These are phyloP conservation scores for Ischnura elegans DNA, from an alignment of 2,888 invertebrate species.

Conservation along the genomic window DNA sequence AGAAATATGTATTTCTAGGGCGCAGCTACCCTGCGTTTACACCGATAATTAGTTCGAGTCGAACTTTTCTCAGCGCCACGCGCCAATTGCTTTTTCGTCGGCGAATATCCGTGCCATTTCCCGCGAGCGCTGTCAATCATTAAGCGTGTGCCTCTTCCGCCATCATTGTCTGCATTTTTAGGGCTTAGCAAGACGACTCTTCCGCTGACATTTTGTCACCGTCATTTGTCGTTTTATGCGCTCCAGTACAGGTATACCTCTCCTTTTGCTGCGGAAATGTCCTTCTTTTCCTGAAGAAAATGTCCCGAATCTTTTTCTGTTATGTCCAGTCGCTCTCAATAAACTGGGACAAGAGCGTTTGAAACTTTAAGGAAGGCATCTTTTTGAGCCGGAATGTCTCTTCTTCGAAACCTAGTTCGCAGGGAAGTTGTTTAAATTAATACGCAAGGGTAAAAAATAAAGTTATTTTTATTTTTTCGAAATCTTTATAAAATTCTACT, in stretches of 20 bases:
- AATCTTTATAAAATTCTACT: too few relatives aligned
- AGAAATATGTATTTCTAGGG: background rate
- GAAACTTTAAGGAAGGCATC: too few relatives aligned
- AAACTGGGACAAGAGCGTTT: too few relatives aligned
- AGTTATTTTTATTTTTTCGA: too few relatives aligned
- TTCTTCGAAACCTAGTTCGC: too few relatives aligned
- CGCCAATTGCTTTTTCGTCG: background rate
- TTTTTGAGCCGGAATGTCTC: too few relatives aligned
- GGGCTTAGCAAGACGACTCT: too few relatives aligned
- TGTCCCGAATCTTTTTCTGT: background rate
- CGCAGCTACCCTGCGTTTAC: background rate
- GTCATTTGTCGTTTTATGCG: background rate
- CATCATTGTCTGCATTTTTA: too few relatives aligned
- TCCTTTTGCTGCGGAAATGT: background rate
- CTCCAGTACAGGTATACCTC: background rate
- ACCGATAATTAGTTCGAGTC: conserved; percentile 1
- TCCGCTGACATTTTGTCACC: too few relatives aligned
- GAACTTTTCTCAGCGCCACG: background rate
- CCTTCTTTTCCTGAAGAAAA: background rate
- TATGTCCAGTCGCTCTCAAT: too few relatives aligned
- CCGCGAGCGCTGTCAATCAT: background rate
- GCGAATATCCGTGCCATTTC: background rate
- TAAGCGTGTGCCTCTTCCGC: background rate
- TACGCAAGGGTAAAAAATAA: too few relatives aligned
- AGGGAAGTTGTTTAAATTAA: too few relatives aligned